These are phyloP conservation scores for Mellivora capensis DNA, from an alignment of 2,113 vertebrate species.

Conservation along the genomic window DNA sequence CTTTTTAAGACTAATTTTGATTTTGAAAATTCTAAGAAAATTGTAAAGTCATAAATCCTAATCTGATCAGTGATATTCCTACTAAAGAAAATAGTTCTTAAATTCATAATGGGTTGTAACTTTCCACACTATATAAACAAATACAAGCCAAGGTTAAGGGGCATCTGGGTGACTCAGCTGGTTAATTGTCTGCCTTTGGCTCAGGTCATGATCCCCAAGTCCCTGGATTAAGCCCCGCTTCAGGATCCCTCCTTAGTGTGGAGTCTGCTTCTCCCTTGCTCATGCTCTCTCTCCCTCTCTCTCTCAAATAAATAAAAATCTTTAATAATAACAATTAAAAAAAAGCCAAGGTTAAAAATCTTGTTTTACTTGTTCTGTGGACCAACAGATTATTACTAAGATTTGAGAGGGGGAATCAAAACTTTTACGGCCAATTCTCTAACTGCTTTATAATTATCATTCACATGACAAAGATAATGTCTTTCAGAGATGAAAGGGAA, in stretches of 20 bases:
- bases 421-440: slow-evolving; percentile 17
- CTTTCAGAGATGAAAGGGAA: not conserved
- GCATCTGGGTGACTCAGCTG: not conserved
- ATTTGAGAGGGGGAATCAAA: not conserved
- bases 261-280: not conserved
- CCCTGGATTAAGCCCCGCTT: not conserved
- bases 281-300: not conserved
- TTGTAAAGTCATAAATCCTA: slow-evolving; percentile 28
- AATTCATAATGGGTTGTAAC: slow-evolving; percentile 41
- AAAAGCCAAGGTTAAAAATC: slow-evolving; percentile 43
- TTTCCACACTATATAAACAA: slow-evolving; percentile 27
- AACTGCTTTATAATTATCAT: not conserved
- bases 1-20: slow-evolving; percentile 16
- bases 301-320: not conserved
- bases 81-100: slow-evolving; percentile 11
- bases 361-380: slow-evolving; percentile 46
- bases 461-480: not conserved
- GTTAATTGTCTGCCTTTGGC: not conserved
- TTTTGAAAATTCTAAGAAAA: slow-evolving; percentile 45
- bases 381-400: slow-evolving; percentile 30
- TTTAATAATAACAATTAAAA: not conserved
- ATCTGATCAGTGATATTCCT: not conserved
- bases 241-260: not conserved
- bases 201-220: not conserved
- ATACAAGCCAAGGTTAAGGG: slow-evolving; percentile 39